phyloP scores from a whole-genome alignment of 1,140 invertebrate genomes.

The Drosophila tropicalis region DNA sequence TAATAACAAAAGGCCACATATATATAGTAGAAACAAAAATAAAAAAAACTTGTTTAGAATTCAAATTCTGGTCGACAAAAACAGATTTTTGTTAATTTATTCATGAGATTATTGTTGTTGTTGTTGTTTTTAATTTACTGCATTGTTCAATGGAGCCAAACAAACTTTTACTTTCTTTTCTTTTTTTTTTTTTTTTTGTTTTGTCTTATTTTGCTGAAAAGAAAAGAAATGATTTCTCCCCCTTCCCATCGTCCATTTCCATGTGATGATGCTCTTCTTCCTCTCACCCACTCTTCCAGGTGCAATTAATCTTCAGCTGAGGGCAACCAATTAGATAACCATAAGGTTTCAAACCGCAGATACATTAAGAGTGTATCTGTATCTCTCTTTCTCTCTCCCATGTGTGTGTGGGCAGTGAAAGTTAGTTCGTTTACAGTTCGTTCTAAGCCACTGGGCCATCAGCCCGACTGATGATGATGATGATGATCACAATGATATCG shows the following conservation, averaged over 20 bases:
- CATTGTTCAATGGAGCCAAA: conserved; percentile 61
- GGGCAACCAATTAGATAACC: conserved; percentile 70
- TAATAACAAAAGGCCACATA: conserved; percentile 36
- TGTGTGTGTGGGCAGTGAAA: conserved; percentile 64
- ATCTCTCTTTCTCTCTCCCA: neutral
- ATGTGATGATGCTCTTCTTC: neutral
- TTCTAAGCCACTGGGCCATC: conserved; percentile 64
- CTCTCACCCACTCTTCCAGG: conserved; percentile 3
- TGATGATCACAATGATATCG: conserved; percentile 24
- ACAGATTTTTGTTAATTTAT: conserved; percentile 55
- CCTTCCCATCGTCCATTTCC: neutral
- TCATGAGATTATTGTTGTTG: conserved; percentile 49
- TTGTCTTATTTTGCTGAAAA: conserved; percentile 43
- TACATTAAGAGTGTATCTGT: conserved; percentile 6
- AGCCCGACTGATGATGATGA: neutral
- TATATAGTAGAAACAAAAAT: conserved; percentile 18
- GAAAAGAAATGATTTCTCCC: conserved; percentile 48
- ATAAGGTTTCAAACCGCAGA: conserved; percentile 12
- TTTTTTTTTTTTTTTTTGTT: conserved; percentile 31
- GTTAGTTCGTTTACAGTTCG: conserved; percentile 38
- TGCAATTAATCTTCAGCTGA: conserved; percentile 69
- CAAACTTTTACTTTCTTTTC: conserved; percentile 74
- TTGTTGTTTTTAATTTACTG: conserved; percentile 42
- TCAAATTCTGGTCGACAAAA: conserved; percentile 22
- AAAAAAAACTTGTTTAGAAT: conserved; percentile 69